Conservation (phyloP, 1,140 invertebrate species). For the Bombyx mori region ASM3026992v2 NC_085113.1:11593501-11594000, state of each 20-base stretch:
- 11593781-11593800: constrained; percentile 84
- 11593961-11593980: constrained; percentile 52
- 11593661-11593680: too few relatives aligned
- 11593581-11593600: too few relatives aligned
- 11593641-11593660: too few relatives aligned
- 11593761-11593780: constrained; percentile 85
- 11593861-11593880: constrained; percentile 53
- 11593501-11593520: too few relatives aligned
- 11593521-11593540: too few relatives aligned
- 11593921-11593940: constrained; percentile 62
- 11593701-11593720: constrained; percentile 86
- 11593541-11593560: too few relatives aligned
- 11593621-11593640: too few relatives aligned
- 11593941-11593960: constrained; percentile 60
- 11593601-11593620: too few relatives aligned
- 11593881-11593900: constrained; percentile 55
- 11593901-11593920: constrained; percentile 58
- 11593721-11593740: constrained; percentile 83
- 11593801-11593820: constrained; percentile 80
- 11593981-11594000: constrained; percentile 31
- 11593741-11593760: constrained; percentile 82
- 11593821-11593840: constrained; percentile 79
- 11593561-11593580: too few relatives aligned
- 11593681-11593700: not conserved
- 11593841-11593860: constrained; percentile 60